Evolutionary conservation across 2,888 invertebrate genomes (phyloP), one percentile per base, ranked within the genome.

Genomic region (Macrophya annulata): DNA sequence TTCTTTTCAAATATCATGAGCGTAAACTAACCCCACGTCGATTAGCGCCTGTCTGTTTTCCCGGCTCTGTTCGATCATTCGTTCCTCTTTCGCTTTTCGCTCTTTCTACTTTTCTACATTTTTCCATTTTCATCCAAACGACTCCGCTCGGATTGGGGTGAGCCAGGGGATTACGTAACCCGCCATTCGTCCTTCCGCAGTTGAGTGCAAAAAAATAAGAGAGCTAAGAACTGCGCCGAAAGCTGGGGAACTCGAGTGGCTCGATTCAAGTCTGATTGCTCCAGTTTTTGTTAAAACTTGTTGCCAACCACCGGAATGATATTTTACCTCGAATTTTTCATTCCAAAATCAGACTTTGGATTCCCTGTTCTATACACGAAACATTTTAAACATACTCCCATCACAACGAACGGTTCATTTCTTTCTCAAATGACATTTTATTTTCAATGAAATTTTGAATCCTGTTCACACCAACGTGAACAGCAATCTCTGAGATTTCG

Each of bases 71-170:
- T 25, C 37, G 15, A 76, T 79, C 79, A 43, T 37, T 55, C 71
- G 51, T 31, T 84, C 81, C 37, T 43, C 68, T 81, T 51, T 51
- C 55, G 65, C 31, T 25, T 21, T 74, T 76, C 72, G 59, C 71
- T 48, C 40, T 74, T 77, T 25, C 51, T n/a, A 48, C 21, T 10
- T 62, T 72, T 40, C 37, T n/a, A 37, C 65, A 51, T 40, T 79
- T 37, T 74, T 84, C 31, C 83, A 65, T 71, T 68, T 68, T 83
- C 65, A 62, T 68, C 31, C 40, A 25, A 62, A 83, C 62, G 48
- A 81, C 65, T n/a, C 45, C 3, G 25, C 68, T 74, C 45, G 93
- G 93, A 92, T 91, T 90, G 92, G 93, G 93, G 93, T 92, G 92
- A 89, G 89, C 89, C 88, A 91, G 90, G 91, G 87, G 86, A 92